Evolutionary conservation across 2,797 vertebrate genomes (phyloP).

Genomic region (Nothura maculosa): DNA sequence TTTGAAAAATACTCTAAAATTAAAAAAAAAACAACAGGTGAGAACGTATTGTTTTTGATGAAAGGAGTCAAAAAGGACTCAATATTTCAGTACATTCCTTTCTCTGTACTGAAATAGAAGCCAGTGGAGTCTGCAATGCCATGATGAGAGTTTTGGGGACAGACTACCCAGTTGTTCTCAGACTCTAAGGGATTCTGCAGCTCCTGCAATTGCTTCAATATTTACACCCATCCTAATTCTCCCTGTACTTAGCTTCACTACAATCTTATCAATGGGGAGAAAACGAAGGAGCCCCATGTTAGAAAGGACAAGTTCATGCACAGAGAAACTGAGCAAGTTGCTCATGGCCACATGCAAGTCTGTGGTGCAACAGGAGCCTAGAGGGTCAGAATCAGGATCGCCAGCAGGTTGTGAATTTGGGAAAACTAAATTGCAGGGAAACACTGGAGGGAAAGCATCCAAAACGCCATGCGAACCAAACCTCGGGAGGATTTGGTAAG

Average conservation of each 20-base stretch:
- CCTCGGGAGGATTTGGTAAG: not conserved
- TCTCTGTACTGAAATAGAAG: constrained; percentile 62
- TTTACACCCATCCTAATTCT: not conserved
- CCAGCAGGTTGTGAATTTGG: not conserved
- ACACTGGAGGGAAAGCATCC: not conserved
- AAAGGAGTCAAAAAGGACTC: constrained; percentile 62
- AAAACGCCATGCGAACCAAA: not conserved
- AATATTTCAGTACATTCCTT: constrained; percentile 62
- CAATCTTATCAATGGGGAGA: not conserved
- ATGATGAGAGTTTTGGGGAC: constrained; percentile 56
- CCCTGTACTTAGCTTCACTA: not conserved
- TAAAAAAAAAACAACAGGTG: constrained; percentile 13
- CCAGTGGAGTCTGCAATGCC: constrained; percentile 46
- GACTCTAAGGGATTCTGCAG: not conserved
- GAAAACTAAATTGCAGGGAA: not conserved
- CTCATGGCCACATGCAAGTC: not conserved
- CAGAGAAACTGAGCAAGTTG: not conserved
- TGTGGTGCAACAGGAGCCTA: not conserved
- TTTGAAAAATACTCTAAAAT: constrained; percentile 88
- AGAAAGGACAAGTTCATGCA: not conserved
- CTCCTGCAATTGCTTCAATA: not conserved
- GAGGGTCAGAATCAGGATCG: not conserved
- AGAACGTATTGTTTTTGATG: constrained; percentile 56
- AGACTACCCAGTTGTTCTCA: not conserved
- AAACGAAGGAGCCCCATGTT: accelerated